Evolutionary conservation across 2,888 invertebrate species (phyloP).

Genomic region (Phania funesta): DNA sequence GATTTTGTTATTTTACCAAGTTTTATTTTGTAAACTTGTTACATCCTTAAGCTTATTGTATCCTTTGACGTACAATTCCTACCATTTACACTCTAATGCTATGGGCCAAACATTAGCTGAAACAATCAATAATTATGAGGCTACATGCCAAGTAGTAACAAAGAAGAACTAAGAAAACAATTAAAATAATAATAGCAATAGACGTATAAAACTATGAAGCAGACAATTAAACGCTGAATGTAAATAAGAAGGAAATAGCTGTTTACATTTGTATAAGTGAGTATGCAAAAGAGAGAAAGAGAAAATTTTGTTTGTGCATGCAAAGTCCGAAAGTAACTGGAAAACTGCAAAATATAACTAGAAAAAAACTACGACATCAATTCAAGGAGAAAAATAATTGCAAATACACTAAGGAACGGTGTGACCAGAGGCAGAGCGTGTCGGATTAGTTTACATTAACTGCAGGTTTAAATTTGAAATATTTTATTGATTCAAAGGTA

Average conservation of each 20-base stretch:
- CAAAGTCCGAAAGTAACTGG: slow-evolving; percentile 45
- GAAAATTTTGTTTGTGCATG: slow-evolving; percentile 50
- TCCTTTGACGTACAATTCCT: background rate
- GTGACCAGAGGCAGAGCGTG: background rate
- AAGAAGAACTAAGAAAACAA: background rate
- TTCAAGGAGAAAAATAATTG: slow-evolving; percentile 6
- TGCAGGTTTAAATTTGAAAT: no score
- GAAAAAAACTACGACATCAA: slow-evolving; percentile 20
- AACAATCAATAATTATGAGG: slow-evolving; percentile 61
- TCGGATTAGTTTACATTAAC: no score
- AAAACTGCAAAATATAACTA: slow-evolving; percentile 17
- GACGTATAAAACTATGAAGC: slow-evolving; percentile 32
- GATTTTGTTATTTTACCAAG: no score
- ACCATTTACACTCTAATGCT: background rate
- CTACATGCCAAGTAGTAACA: background rate
- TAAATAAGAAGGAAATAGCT: slow-evolving; percentile 46
- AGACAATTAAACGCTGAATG: slow-evolving; percentile 28
- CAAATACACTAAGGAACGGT: slow-evolving; percentile 4
- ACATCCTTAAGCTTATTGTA: slow-evolving; percentile 1
- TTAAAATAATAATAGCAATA: slow-evolving; percentile 8
- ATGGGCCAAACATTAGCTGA: slow-evolving; percentile 42
- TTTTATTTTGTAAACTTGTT: slow-evolving; percentile 15
- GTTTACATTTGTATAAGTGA: slow-evolving; percentile 15
- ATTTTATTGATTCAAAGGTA: no score
- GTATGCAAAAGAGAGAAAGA: background rate